A percentile compares a stretch with the other conserved stretches of the same genome.
Evolutionary conservation across 2,113 vertebrate species (phyloP).

Genomic region (Calyptomena viridis): DNA sequence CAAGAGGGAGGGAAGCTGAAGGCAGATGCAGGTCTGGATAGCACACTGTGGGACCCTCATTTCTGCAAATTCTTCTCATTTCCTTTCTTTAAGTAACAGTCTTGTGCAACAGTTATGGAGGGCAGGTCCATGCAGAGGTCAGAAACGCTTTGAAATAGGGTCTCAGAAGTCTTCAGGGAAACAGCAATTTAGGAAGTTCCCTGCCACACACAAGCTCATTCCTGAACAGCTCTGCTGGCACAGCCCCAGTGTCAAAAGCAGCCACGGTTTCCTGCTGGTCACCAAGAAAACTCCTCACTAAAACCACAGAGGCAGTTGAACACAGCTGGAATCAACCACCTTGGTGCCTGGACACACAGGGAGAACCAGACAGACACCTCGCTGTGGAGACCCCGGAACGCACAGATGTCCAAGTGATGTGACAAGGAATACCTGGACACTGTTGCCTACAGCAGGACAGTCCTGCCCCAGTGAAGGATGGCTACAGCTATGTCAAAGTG

Average conservation of each 20-base stretch:
- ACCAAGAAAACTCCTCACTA: not conserved
- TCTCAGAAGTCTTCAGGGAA: not conserved
- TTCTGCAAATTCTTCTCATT: not conserved
- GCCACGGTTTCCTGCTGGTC: not conserved
- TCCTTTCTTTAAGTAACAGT: not conserved
- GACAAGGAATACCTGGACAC: not conserved
- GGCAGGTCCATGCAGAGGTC: not conserved
- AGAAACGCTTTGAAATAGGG: not conserved
- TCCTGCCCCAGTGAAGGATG: not conserved
- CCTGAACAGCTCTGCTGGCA: not conserved
- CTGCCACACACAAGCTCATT: not conserved
- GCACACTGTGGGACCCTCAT: not conserved
- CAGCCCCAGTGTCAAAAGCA: not conserved
- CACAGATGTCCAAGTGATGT: not conserved
- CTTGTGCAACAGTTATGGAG: not conserved
- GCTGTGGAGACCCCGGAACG: not conserved
- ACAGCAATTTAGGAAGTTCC: not conserved
- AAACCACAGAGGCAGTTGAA: not conserved
- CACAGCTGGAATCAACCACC: not conserved
- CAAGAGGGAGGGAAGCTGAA: not conserved
- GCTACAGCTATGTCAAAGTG: not conserved
- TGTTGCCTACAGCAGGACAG: not conserved
- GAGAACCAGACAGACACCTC: not conserved
- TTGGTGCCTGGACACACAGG: not conserved
- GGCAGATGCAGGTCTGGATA: not conserved